Evolutionary conservation across 2,888 invertebrate genomes (phyloP).

Genomic region (Cheilosia scutellata): DNA sequence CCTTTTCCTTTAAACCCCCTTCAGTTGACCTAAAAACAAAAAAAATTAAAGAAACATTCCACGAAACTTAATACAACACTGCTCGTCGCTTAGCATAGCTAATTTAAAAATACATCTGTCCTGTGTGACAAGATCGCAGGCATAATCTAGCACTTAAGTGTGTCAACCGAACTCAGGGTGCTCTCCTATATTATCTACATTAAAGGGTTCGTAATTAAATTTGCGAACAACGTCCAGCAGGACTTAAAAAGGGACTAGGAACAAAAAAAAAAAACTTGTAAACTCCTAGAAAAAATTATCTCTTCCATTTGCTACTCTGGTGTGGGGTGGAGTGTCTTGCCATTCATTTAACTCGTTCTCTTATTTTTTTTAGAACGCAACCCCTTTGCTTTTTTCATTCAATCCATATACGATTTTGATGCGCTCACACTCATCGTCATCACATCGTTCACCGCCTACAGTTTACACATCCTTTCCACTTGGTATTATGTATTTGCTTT

Average conservation of each 20-base stretch:
- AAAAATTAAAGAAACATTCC: background rate
- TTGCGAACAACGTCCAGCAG: slow-evolving; percentile 18
- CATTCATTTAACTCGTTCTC: background rate
- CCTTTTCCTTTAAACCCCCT: background rate
- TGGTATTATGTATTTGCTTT: slow-evolving; percentile 42
- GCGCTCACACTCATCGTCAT: slow-evolving; percentile 57
- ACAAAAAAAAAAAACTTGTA: slow-evolving; percentile 22
- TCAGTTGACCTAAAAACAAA: no score
- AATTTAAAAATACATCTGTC: slow-evolving; percentile 70
- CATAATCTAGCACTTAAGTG: slow-evolving; percentile 69
- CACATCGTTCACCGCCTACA: slow-evolving; percentile 9
- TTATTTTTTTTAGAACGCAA: background rate
- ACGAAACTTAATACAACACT: slow-evolving; percentile 20
- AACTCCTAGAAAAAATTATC: slow-evolving; percentile 42
- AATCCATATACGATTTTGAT: slow-evolving; percentile 5
- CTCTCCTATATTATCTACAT: no score
- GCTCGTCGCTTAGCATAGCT: slow-evolving; percentile 17
- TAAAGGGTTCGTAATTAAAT: slow-evolving; percentile 62
- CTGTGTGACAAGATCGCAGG: slow-evolving; percentile 34
- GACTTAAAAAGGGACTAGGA: background rate
- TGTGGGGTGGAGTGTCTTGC: background rate
- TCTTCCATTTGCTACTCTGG: slow-evolving; percentile 50
- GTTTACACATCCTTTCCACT: slow-evolving; percentile 18
- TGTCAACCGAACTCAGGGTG: slow-evolving; percentile 49
- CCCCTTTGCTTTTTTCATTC: slow-evolving; percentile 25